Base-by-base conservation (phyloP, 2,888 invertebrate species). In the Oscheius sp. region DNA sequence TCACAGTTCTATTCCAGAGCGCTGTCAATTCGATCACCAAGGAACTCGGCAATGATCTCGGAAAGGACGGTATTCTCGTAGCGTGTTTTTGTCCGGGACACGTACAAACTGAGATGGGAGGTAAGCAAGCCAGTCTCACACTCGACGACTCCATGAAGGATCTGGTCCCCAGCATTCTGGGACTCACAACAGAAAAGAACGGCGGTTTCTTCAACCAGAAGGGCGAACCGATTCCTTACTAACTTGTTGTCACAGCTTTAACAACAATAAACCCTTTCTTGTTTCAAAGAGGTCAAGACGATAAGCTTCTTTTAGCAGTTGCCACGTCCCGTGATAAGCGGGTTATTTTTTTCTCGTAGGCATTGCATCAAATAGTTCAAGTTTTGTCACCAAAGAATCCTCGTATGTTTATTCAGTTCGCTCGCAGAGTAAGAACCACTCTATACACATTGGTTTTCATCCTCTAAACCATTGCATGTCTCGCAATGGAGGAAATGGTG, bases 11-110 rank as follows among this genome's bases (percentile, higher is more conserved):
- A 21, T 29, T 59, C 2, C 59, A 59, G 59, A 37, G 35, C 59
- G 59, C 59, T 11, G 29, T 59, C 2, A 59, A 59, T 35, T 59
- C 59, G 5, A 35, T 33, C 9, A 37, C 33, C 11, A 32, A 33
- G 48, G 66, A 57, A 29, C 29, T 74, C 2, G 65, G 68, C 1
- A 60, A 65, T 32, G 74, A 74, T 2, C 51, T 63, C 33, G 35
- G 32, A 11, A 42, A 58, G 21, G 68, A 74, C 11, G 59, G 60
- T 21, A 75, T 75, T 62, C 75, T 58, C 0, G 62, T 53, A 0
- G 60, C 62, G 1, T 70, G 53, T 7, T 51, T 75, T 42, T 70
- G 70, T 55, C 75, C 75, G 2, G 75, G 75, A 13, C 48, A 33
- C 21, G 66, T 66, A 9, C 37, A 63, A 29, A 63, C 63, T 63